Evolutionary conservation across 2,113 vertebrate genomes (phyloP), one percentile per base, ranked within the genome.

Genomic region (Sinocyclocheilus maitianheensis): DNA sequence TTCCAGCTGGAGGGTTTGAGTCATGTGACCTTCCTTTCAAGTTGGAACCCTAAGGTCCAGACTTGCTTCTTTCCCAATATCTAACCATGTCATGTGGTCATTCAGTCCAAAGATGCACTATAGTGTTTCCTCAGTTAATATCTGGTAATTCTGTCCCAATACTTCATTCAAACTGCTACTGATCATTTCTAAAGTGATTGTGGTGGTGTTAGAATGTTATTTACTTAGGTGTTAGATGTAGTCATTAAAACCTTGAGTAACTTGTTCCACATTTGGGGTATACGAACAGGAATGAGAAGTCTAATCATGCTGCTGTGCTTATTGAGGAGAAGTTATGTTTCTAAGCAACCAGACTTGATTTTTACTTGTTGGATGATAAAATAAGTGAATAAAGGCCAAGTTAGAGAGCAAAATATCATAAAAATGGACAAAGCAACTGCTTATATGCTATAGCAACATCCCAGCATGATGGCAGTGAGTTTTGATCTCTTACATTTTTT

Each of bases 21-120:
- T 79, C 77, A 79, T 24, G 55, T 79, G 77, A 79, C 34, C 34
- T 62, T 58, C 51, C 77, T n/a, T 43, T 24, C 20, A 16, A 40
- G 30, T 78, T 78, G 22, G 76, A 20, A 55, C 76, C 26, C 26
- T 58, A 74, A 22, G 14, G 24, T 77, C 75, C 75, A 58, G 9
- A 20, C 4, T 78, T 37, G 76, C n/a, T 77, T 40, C 20, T 40
- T 79, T 60, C 18, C 51, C 51, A 77, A 51, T 77, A 53, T 77
- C 51, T 51, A 77, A 77, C 51, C 34, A 12, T 58, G 53, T 60
- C 53, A 79, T 79, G 53, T 60, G 77, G 2, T 79, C 5, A 14
- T 79, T 13, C 37, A 43, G 37, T 43, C 24, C 48, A 55, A 53
- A 55, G 16, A 60, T 37, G n/a, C 71, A 20, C 3, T 72, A 55